Conservation (phyloP, 1,140 invertebrate genomes). For the Papilio dardanus region DNA sequence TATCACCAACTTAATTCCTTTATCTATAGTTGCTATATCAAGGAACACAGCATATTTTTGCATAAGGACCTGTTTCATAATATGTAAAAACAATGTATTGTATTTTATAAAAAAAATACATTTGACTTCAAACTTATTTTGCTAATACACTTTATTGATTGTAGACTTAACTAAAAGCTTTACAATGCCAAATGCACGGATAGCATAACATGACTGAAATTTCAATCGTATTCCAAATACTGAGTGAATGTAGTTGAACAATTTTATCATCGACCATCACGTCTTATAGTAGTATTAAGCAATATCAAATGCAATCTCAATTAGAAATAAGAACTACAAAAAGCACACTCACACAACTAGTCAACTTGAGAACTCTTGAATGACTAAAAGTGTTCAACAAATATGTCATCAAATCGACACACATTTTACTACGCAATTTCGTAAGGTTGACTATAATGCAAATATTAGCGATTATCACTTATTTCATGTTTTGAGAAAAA, state of each 20-base stretch:
- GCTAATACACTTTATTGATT: not conserved
- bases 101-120: not conserved
- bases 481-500: not conserved
- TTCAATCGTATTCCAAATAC: too few species aligned
- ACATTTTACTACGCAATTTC: conserved; percentile 24
- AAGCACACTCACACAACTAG: conserved; percentile 13
- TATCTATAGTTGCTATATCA: not conserved
- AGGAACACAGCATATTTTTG: not conserved
- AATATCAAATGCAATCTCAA: not conserved
- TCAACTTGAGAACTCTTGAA: conserved; percentile 12
- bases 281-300: not conserved
- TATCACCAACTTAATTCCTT: not conserved
- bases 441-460: conserved; percentile 23
- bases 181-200: not conserved
- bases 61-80: not conserved
- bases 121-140: not conserved
- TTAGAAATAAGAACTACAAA: conserved; percentile 2
- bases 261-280: not conserved
- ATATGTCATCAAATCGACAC: conserved; percentile 29
- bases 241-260: too few species aligned
- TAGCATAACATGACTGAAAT: not conserved
- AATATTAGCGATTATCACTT: not conserved
- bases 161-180: not conserved
- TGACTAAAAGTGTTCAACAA: conserved; percentile 32
- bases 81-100: not conserved